Base-by-base conservation (phyloP, 2,113 vertebrate species). In the Gadus chalcogrammus region DNA sequence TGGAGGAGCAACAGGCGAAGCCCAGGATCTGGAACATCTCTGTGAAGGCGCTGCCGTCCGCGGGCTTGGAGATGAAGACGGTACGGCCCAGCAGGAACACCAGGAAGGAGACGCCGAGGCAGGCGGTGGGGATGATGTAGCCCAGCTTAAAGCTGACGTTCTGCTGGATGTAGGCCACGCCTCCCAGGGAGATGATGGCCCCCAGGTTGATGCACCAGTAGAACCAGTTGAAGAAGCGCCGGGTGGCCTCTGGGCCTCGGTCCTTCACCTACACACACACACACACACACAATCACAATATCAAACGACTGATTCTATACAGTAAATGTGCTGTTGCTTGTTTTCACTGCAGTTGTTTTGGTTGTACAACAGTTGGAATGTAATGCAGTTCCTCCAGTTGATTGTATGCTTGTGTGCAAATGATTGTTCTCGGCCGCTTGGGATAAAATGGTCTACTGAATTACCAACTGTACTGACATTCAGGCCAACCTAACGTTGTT, bases 191-290 rank as follows among this genome's bases (percentile, higher is more conserved):
- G 0, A 98, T 1, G 75, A 99, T 96, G 0, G 97, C 97, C 53
- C 97, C 97, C 81, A 99, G 78, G 48, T 99, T 99, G 74, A 99
- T 99, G 90, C 96, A 98, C 97, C 97, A 99, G 69, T 99, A 99
- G 88, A 99, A 99, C 97, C 97, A 98, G 83, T 99, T 99, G 80
- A 99, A 99, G 89, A 98, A 99, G 52, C 96, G 90, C 1, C 96
- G 90, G 0, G 96, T 97, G 67, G 97, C 96, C 84, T 98, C 97
- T 0, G 96, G 94, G n/a, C 97, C 97, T 59, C 93, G 87, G 78
- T 99, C 97, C 88, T 95, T 97, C 35, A 99, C 97, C 97, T 99
- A 59, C 42, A 48, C 42, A 48, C 42, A 48, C 42, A 48, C n/a
- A n/a, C 31, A 35, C 31, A 35, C 31, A 35, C 31, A 35, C 31